Evolutionary conservation across 2,113 vertebrate genomes (phyloP).

Genomic region (Oplegnathus fasciatus): DNA sequence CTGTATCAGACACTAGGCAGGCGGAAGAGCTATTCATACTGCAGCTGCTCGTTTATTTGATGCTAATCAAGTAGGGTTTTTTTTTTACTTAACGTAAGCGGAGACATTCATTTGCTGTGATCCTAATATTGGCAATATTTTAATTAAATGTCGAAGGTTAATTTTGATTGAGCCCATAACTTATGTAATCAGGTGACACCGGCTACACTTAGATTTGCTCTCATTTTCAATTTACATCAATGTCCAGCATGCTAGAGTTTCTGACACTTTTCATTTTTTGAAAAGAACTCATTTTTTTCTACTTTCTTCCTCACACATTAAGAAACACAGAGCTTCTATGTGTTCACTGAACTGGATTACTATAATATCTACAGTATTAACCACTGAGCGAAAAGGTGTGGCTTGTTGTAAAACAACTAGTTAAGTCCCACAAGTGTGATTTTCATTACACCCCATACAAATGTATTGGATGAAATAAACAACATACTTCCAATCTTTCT

Average conservation of each 20-base stretch:
- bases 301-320: neutral
- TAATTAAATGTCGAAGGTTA: constrained; percentile 13
- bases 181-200: neutral
- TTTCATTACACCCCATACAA: neutral
- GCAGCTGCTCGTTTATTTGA: constrained; percentile 47
- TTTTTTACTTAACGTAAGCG: neutral
- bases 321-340: neutral
- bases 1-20: constrained; percentile 49
- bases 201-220: neutral
- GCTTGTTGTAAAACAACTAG: neutral
- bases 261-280: neutral
- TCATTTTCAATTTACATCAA: constrained; percentile 26
- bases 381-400: neutral
- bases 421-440: neutral
- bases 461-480: neutral
- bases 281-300: neutral
- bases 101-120: constrained; percentile 11
- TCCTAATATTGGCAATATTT: neutral
- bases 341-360: neutral
- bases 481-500: neutral
- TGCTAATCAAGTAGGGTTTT: constrained; percentile 36
- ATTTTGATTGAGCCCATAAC: neutral
- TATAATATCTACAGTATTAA: neutral
- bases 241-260: neutral
- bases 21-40: constrained; percentile 36